Percentiles rank a stretch among this genome's conserved stretches.
phyloP scores from a whole-genome alignment of 1,140 invertebrate species.

The Cataglyphis hispanica region DNA sequence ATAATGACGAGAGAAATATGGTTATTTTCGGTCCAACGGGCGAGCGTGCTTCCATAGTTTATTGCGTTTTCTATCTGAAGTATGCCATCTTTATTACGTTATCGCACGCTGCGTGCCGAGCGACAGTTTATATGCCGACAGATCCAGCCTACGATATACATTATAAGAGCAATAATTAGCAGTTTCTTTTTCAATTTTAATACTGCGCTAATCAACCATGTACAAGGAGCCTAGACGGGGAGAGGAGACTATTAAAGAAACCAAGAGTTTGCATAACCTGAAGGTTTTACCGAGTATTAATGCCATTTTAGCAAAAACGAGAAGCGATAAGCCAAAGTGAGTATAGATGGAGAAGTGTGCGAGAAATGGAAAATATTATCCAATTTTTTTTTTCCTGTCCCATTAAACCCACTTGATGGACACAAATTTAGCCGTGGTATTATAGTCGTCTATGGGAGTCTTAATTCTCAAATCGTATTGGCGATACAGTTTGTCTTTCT shows the following conservation, averaged over 20 bases:
- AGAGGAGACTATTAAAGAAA: conserved; percentile 4
- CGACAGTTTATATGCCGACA: conserved; percentile 74
- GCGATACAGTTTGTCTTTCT: neutral
- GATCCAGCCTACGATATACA: conserved; percentile 73
- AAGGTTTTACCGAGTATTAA: neutral
- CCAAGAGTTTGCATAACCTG: neutral
- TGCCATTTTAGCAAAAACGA: neutral
- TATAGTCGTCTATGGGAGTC: neutral
- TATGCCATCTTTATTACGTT: conserved; percentile 81
- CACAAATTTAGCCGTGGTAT: neutral
- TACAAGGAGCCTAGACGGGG: conserved; percentile 7
- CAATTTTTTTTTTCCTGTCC: neutral
- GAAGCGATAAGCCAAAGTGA: neutral
- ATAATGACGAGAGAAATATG: conserved; percentile 76
- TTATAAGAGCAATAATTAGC: conserved; percentile 77
- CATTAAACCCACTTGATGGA: neutral
- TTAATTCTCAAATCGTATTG: neutral
- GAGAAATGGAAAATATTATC: neutral
- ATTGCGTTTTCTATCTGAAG: conserved; percentile 79
- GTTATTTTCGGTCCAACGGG: conserved; percentile 75
- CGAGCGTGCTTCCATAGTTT: conserved; percentile 76
- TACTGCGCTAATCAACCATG: conserved; percentile 71
- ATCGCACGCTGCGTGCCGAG: conserved; percentile 75
- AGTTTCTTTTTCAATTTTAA: conserved; percentile 80
- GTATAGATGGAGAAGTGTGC: neutral